These are phyloP conservation scores for Bedellia somnulentella DNA, from an alignment of 2,888 invertebrate genomes.

Conservation along the genomic window DNA sequence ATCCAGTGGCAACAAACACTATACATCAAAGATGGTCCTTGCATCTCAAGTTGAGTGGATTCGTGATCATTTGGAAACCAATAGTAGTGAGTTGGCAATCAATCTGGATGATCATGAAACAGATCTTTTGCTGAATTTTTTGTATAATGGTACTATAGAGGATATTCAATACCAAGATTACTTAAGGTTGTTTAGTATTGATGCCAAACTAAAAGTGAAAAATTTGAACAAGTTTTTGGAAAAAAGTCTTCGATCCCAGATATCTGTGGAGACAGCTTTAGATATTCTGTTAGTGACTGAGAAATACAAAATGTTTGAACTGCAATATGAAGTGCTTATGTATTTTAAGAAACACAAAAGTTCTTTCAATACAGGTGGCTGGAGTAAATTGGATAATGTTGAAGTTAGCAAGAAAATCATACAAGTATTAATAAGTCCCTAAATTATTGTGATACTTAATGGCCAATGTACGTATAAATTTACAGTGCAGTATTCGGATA, in stretches of 20 bases:
- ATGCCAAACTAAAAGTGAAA: slow-evolving; percentile 23
- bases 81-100: too few relatives aligned
- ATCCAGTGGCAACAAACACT: slow-evolving; percentile 19
- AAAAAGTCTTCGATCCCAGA: slow-evolving; percentile 21
- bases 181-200: slow-evolving; percentile 23
- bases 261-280: slow-evolving; percentile 29
- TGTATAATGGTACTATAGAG: slow-evolving; percentile 32
- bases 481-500: too few relatives aligned
- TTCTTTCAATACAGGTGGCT: slow-evolving; percentile 26
- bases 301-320: slow-evolving; percentile 22
- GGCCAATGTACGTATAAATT: too few relatives aligned
- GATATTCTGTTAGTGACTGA: slow-evolving; percentile 30
- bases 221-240: slow-evolving; percentile 23
- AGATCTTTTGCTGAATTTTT: slow-evolving; percentile 29
- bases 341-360: slow-evolving; percentile 30
- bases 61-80: too few relatives aligned
- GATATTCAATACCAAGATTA: slow-evolving; percentile 24
- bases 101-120: slow-evolving; percentile 27
- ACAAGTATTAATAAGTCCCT: too few relatives aligned
- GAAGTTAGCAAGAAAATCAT: slow-evolving; percentile 29
- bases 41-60: too few relatives aligned
- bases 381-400: slow-evolving; percentile 32
- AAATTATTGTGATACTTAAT: too few relatives aligned
- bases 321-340: slow-evolving; percentile 22
- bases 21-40: slow-evolving; percentile 30